phyloP scores from a whole-genome alignment of 2,888 invertebrate genomes.

The Agrypnus murinus region DNA sequence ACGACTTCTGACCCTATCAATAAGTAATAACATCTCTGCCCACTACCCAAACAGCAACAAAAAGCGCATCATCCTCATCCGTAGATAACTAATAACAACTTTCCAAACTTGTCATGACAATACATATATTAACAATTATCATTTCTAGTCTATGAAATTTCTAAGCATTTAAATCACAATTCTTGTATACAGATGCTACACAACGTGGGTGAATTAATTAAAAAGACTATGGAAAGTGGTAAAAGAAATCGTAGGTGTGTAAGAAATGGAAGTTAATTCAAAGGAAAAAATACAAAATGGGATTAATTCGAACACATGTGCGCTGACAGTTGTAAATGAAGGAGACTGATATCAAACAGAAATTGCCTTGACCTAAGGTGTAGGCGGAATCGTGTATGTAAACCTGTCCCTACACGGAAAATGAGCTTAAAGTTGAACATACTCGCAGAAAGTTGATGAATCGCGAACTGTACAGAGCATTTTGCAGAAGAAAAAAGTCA shows the following conservation, averaged over 20 bases:
- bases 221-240: conserved; percentile 13
- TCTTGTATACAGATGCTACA: conserved; percentile 2
- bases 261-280: conserved; percentile 39
- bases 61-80: background rate
- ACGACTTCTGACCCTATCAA: conserved; percentile 35
- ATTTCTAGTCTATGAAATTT: conserved; percentile 26
- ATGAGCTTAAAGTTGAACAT: conserved; percentile 18
- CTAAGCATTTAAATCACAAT: conserved; percentile 17
- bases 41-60: conserved; percentile 11
- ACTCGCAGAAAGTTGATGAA: conserved; percentile 1
- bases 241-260: conserved; percentile 41
- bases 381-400: conserved; percentile 33
- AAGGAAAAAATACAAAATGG: conserved; percentile 48
- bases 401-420: conserved; percentile 30
- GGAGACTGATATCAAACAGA: conserved; percentile 40
- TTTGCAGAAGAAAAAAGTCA: background rate
- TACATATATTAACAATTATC: conserved; percentile 11
- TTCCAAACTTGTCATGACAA: conserved; percentile 16
- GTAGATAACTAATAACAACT: conserved; percentile 2
- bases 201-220: conserved; percentile 41
- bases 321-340: conserved; percentile 55
- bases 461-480: background rate
- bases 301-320: conserved; percentile 57
- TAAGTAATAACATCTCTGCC: conserved; percentile 23
- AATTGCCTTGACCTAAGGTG: conserved; percentile 42